Evolutionary conservation across 2,888 invertebrate species (phyloP).

Genomic region (Eucera pruinosa): DNA sequence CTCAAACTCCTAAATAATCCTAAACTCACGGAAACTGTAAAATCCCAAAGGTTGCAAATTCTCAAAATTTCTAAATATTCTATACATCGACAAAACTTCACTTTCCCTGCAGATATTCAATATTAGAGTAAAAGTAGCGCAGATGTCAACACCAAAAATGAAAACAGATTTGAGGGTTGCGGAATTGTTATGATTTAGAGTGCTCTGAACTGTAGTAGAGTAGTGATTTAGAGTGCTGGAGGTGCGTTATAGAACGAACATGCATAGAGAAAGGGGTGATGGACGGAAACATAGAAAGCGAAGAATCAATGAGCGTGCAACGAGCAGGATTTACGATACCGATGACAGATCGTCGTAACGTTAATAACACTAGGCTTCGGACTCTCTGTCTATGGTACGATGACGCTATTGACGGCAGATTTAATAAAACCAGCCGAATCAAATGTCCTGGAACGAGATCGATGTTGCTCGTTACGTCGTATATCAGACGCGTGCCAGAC

Average conservation of each 20-base stretch:
- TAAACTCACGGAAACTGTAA: too few relatives aligned
- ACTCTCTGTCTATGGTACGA: background rate
- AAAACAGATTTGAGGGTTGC: background rate
- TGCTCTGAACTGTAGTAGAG: background rate
- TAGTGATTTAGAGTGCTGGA: background rate
- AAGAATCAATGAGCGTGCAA: background rate
- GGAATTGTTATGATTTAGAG: background rate
- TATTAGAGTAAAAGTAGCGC: too few relatives aligned
- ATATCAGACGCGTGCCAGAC: conserved; percentile 7
- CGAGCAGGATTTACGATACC: conserved; percentile 3
- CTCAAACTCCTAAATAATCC: too few relatives aligned
- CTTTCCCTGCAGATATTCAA: too few relatives aligned
- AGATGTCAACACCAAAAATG: too few relatives aligned
- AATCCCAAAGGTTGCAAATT: too few relatives aligned
- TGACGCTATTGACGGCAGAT: conserved; percentile 35
- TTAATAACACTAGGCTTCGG: conserved; percentile 33
- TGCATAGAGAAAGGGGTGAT: too few relatives aligned
- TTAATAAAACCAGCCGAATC: conserved; percentile 40
- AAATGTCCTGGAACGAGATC: conserved; percentile 32
- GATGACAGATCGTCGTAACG: conserved; percentile 22
- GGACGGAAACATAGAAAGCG: too few relatives aligned
- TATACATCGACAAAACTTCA: too few relatives aligned
- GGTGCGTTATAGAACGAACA: background rate
- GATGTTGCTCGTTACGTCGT: conserved; percentile 20
- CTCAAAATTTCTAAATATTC: too few relatives aligned